Conservation (phyloP, 1,140 invertebrate genomes). For the Zeugodacus cucurbitae region DNA sequence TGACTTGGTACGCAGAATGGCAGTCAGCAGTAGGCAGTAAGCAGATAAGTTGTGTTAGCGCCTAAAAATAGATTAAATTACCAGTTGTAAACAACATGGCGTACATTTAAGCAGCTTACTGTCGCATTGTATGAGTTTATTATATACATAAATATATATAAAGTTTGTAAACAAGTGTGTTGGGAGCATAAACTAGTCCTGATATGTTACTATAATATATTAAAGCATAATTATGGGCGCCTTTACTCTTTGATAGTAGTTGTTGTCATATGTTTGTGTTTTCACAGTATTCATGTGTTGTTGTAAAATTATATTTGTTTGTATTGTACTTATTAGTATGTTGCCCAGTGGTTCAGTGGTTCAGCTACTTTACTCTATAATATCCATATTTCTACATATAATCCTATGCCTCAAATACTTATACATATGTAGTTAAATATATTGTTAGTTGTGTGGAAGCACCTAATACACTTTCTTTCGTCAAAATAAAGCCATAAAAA, state of each 20-base stretch:
- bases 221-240: not conserved
- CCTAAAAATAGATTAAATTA: constrained; percentile 35
- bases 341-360: not conserved
- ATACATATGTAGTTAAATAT: not conserved
- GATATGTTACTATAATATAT: not conserved
- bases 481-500: constrained; percentile 15
- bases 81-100: not conserved
- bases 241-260: not conserved
- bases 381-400: not conserved
- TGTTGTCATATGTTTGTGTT: not conserved
- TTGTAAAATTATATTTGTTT: not conserved
- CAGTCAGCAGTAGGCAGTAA: not conserved
- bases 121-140: not conserved
- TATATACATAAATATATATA: not conserved
- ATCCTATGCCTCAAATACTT: not conserved
- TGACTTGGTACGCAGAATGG: not conserved
- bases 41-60: not conserved
- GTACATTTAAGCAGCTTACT: not conserved
- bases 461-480: not conserved
- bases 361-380: not conserved
- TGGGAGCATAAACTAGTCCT: not conserved
- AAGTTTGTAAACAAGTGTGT: not conserved
- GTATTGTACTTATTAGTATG: not conserved
- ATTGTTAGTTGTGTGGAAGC: not conserved
- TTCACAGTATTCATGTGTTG: not conserved